Conservation (phyloP, 2,888 invertebrate species). For the Apotomis betuletana region DNA sequence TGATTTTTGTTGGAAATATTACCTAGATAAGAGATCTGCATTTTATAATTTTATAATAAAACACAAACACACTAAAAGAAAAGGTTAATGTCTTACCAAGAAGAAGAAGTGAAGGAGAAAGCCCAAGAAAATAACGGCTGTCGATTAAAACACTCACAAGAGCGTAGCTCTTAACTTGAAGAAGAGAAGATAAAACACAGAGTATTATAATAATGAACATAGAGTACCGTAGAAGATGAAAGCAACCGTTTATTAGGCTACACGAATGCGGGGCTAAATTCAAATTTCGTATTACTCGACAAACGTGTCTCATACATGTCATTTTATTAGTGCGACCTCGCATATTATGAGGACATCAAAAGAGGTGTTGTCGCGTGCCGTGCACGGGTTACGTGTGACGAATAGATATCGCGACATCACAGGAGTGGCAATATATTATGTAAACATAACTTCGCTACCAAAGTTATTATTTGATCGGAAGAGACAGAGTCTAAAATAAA, state of each 20-base stretch:
- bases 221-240: background rate
- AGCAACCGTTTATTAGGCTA: conserved; percentile 54
- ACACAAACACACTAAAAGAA: no score
- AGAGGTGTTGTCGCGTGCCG: conserved; percentile 68
- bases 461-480: conserved; percentile 79
- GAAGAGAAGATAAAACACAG: no score
- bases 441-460: conserved; percentile 72
- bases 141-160: no score
- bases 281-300: conserved; percentile 70
- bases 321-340: conserved; percentile 70
- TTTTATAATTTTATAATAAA: no score
- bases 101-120: no score
- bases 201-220: background rate
- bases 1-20: no score
- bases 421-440: conserved; percentile 63
- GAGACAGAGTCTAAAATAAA: conserved; percentile 65
- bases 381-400: conserved; percentile 73
- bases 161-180: no score
- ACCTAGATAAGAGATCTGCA: no score
- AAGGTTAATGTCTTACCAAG: no score
- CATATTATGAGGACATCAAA: conserved; percentile 69
- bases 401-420: conserved; percentile 63
- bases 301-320: conserved; percentile 67
- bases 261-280: conserved; percentile 64
- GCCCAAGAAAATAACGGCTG: no score